phyloP scores from a whole-genome alignment of 2,113 vertebrate species.

The Nymphicus hollandicus region DNA sequence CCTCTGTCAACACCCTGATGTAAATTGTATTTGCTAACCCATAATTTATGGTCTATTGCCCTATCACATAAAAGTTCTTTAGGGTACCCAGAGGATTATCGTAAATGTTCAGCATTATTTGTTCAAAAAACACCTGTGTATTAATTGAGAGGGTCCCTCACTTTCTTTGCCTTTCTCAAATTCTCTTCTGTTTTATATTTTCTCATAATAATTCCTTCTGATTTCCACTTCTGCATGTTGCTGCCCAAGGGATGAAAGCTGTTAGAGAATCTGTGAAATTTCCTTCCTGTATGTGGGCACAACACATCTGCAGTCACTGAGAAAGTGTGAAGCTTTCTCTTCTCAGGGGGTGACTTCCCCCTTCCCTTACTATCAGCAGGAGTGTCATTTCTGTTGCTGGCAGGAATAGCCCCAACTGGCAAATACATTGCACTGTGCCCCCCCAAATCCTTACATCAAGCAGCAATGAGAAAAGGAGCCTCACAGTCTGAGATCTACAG shows the following conservation, averaged over 20 bases:
- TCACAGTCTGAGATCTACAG: background rate
- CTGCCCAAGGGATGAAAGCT: background rate
- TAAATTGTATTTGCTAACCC: background rate
- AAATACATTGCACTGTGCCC: background rate
- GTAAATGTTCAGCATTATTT: background rate
- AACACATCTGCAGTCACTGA: background rate
- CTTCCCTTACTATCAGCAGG: background rate
- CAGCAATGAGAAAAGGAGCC: background rate
- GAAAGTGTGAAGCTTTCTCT: background rate
- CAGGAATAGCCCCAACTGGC: background rate
- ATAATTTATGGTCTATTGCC: background rate
- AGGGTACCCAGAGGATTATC: background rate
- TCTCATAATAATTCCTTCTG: background rate
- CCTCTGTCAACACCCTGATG: background rate
- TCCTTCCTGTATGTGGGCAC: background rate
- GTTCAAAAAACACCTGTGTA: background rate
- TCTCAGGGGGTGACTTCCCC: background rate
- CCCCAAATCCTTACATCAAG: background rate
- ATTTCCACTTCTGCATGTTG: background rate
- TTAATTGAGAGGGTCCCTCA: background rate
- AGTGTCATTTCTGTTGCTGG: background rate
- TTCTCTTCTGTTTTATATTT: background rate
- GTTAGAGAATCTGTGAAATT: background rate
- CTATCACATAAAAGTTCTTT: background rate
- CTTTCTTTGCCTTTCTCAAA: background rate